phyloP scores from a whole-genome alignment of 2,113 vertebrate genomes.

The Ciconia maguari region DNA sequence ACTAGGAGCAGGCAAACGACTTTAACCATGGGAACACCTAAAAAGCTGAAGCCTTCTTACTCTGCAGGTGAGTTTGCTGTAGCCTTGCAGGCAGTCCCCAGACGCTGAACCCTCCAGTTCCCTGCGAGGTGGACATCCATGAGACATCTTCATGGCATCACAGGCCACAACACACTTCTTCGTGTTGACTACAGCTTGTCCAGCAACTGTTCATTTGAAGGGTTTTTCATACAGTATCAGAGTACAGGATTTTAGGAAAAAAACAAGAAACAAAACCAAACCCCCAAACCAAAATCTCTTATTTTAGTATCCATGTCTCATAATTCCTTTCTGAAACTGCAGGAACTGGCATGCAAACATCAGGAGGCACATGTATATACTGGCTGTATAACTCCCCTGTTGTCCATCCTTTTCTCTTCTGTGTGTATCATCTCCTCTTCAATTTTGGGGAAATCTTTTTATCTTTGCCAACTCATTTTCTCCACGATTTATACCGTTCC shows the following conservation, averaged over 20 bases:
- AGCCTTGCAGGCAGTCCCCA: not conserved
- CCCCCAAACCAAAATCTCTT: not conserved
- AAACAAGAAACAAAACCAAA: not conserved
- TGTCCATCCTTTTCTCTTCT: not conserved
- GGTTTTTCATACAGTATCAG: not conserved
- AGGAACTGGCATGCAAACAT: not conserved
- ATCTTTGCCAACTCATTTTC: not conserved
- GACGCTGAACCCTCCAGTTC: not conserved
- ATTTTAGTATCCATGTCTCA: not conserved
- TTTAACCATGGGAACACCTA: not conserved
- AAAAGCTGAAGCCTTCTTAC: not conserved
- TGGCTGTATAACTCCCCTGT: not conserved
- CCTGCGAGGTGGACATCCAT: too few relatives aligned
- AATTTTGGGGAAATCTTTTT: not conserved
- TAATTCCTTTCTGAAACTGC: not conserved
- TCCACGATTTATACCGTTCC: not conserved
- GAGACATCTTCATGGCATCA: not conserved
- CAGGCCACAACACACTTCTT: not conserved
- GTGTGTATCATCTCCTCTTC: not conserved
- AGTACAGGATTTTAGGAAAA: not conserved
- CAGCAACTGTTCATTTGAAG: not conserved
- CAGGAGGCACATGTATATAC: not conserved
- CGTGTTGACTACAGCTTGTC: not conserved
- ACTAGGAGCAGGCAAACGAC: not conserved
- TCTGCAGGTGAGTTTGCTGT: not conserved